Percentiles rank a stretch among this genome's conserved stretches.
These are phyloP conservation scores for Aspidiotus destructor DNA, from an alignment of 2,888 invertebrate genomes.

Conservation along the genomic window DNA sequence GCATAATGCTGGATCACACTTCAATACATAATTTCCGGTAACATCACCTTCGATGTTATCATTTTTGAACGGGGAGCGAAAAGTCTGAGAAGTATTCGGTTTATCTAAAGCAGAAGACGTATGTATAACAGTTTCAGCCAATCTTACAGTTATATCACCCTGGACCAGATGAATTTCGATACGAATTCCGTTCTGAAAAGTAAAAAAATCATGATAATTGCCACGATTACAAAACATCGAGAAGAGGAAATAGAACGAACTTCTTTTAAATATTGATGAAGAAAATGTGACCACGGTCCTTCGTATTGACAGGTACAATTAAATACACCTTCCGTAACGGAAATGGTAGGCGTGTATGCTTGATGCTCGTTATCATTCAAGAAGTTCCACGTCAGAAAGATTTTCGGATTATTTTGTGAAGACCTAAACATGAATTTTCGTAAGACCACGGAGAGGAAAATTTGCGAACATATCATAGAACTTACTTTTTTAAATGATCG, in stretches of 20 bases:
- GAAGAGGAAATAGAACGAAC: not conserved
- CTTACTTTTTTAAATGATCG: constrained; percentile 24
- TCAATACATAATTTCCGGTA: constrained; percentile 11
- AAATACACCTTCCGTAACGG: constrained; percentile 17
- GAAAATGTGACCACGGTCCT: constrained; percentile 12
- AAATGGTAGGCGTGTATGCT: constrained; percentile 25
- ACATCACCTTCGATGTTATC: constrained; percentile 24
- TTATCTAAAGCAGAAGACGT: not conserved
- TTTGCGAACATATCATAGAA: not conserved
- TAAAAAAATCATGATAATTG: not conserved
- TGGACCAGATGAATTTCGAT: constrained; percentile 25
- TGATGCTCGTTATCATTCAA: constrained; percentile 26
- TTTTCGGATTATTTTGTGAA: constrained; percentile 20
- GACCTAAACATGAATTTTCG: constrained; percentile 6
- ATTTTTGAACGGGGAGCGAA: constrained; percentile 7
- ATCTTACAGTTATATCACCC: constrained; percentile 28
- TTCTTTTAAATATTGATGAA: constrained; percentile 25
- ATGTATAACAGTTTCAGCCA: constrained; percentile 20
- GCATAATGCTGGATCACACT: not conserved
- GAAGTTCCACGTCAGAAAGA: constrained; percentile 29
- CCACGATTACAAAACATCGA: not conserved
- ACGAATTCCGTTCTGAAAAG: constrained; percentile 22
- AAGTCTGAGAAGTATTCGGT: constrained; percentile 9
- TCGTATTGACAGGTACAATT: constrained; percentile 29
- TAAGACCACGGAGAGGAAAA: not conserved